phyloP scores from a whole-genome alignment of 2,888 invertebrate species.

The Melanotus villosus region DNA sequence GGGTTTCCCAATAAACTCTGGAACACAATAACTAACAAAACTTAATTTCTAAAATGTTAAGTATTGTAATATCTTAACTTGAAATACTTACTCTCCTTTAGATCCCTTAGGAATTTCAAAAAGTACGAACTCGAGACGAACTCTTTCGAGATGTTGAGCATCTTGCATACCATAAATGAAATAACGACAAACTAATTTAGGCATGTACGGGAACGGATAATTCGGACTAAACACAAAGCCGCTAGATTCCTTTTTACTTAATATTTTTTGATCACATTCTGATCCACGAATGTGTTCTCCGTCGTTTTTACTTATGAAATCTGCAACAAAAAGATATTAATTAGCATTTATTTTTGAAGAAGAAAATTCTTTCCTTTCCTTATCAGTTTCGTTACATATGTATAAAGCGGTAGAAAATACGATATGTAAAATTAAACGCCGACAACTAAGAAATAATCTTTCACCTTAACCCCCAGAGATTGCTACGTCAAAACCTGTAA shows the following conservation, averaged over 20 bases:
- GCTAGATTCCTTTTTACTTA: slow-evolving; percentile 92
- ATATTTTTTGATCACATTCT: slow-evolving; percentile 98
- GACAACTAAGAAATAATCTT: slow-evolving; percentile 23
- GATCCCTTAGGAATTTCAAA: slow-evolving; percentile 93
- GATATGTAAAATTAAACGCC: slow-evolving; percentile 10
- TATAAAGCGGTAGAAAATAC: slow-evolving; percentile 7
- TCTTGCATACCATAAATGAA: slow-evolving; percentile 99
- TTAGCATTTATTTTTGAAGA: background rate
- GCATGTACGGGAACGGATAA: slow-evolving; percentile 95
- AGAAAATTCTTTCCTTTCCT: no score
- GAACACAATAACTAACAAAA: no score
- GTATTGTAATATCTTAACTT: no score
- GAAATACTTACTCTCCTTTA: slow-evolving; percentile 85
- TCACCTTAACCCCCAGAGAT: background rate
- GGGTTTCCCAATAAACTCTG: no score
- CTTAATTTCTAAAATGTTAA: no score
- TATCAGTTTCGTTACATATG: no score
- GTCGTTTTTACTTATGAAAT: slow-evolving; percentile 93
- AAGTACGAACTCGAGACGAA: slow-evolving; percentile 88
- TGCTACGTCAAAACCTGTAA: slow-evolving; percentile 18
- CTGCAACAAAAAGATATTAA: slow-evolving; percentile 69
- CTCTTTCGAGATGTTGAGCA: slow-evolving; percentile 94
- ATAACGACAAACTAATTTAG: slow-evolving; percentile 97
- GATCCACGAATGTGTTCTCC: slow-evolving; percentile 97
- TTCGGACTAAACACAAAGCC: slow-evolving; percentile 97